Percentiles rank a stretch among this genome's conserved stretches.
These are phyloP conservation scores for Eriocheir sinensis DNA, from an alignment of 1,140 invertebrate species.

Conservation along the genomic window DNA sequence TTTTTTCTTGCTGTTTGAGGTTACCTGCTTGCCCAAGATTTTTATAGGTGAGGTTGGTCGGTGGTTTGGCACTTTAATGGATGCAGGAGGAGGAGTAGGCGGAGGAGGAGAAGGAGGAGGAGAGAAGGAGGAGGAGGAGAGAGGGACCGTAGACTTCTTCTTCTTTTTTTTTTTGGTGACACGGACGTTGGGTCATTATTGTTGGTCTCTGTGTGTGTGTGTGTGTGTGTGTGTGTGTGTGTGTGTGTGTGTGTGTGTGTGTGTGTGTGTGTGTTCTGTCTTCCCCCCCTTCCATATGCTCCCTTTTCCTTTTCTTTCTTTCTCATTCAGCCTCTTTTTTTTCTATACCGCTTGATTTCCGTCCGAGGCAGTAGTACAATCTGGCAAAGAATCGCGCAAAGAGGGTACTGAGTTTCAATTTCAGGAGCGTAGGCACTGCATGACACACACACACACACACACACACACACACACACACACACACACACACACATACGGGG, in stretches of 20 bases:
- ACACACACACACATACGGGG: not conserved
- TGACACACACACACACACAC: conserved; percentile 24
- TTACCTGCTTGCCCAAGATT: no score
- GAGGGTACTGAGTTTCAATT: no score
- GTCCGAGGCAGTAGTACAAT: no score
- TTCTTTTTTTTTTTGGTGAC: no score
- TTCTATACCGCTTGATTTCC: no score
- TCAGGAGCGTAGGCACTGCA: not conserved
- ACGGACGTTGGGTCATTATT: no score
- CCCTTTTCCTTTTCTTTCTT: conserved; percentile 33
- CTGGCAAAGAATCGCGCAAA: no score
- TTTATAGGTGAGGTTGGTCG: no score
- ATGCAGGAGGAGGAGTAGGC: not conserved
- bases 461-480: conserved; percentile 14
- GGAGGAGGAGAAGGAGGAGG: not conserved
- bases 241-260: not conserved
- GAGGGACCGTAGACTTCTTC: no score
- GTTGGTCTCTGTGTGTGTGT: not conserved
- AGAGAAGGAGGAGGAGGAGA: not conserved
- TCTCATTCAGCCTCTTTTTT: not conserved
- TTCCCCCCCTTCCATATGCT: not conserved
- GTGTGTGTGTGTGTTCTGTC: not conserved
- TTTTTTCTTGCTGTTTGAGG: no score
- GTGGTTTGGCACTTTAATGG: no score
- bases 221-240: no score